Evolutionary conservation across 2,888 invertebrate species (phyloP), one percentile per base, ranked within the genome.

Genomic region (Eilema griseolum): DNA sequence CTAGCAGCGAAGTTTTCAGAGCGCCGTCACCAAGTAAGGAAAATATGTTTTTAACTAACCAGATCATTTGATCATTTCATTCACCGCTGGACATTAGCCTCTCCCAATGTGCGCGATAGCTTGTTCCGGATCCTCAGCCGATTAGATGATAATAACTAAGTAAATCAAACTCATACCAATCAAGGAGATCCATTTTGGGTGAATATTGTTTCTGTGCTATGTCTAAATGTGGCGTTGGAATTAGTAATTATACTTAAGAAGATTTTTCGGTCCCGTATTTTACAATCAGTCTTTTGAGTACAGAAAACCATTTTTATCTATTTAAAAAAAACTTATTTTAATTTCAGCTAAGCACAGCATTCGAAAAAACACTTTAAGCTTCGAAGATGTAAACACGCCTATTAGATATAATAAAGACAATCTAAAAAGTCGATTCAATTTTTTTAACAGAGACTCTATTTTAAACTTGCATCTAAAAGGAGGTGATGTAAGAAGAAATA

Each of bases 321-420:
- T n/a, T 8, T n/a, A n/a, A n/a, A n/a, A n/a, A 61, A 31, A 20
- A n/a, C 61, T 61, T 66, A 28, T 63, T 5, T 41, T 57, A 12
- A 61, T 83, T 83, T 59, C 80, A 83, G 83, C 23, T 41, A 72
- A 62, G 56, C 73, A 75, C 56, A 61, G 52, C 26, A 64, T 66
- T 1, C 60, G 59, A 11, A 78, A 72, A 57, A 69, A 62, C 8
- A 70, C 65, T 46, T 72, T 70, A 12, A 80, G 75, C 62, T 72
- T 74, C 41, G 66, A 65, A 46, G 64, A 69, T 65, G 14, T 67
- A 12, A 67, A 46, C 71, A 75, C 67, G 37, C 24, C 61, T 2
- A 60, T 61, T 57, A 70, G 61, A 26, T 41, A 71, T 24, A 65
- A 33, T 23, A 14, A 52, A 56, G 56, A 56, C 24, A 60, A 64